Base-by-base conservation (phyloP, 92 coral and sea anemone species). In the Porites cylindrica region DNA sequence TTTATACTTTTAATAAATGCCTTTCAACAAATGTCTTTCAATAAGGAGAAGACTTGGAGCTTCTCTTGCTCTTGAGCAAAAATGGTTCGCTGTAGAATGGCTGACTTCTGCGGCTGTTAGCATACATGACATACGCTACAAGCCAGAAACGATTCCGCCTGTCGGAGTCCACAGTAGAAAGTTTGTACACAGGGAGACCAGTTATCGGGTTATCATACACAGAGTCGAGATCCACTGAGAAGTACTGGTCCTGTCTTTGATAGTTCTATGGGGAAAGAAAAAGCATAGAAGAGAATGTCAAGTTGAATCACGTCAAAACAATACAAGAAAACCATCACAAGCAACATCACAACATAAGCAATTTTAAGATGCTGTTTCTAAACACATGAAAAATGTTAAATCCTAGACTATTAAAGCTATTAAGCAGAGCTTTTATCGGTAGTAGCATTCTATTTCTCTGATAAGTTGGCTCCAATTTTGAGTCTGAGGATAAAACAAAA, bases 111-210 rank as follows among this genome's bases (percentile, higher is more conserved):
- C 93, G 94, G 7, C 96, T 96, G 81, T 95, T 96, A 14, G 91
- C 83, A 74, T 93, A 97, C 50, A 90, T 88, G 13, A 95, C 66
- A 69, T 90, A 90, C 18, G 95, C 98, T 4, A 97, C 91, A 19
- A 97, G 88, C 67, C 95, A 87, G 81, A 97, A 97, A 77, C 95
- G 94, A 70, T 97, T 97, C 70, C 99, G 88, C 72, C 98, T 87
- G 47, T 97, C 99, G 5, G 98, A 94, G 47, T 97, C 99, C 73
- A 97, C 99, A 7, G 99, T 97, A 47, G 99, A 94, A 9, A 97
- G 98, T 70, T 97, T 97, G 91, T 97, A 97, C 58, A 97, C 98
- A 13, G 99, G 99, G 13, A 92, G 84, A 38, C 99, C 99, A 67
- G 93, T 92, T 24, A 83, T 80, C 11, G 98, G 92, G 32, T 89